Evolutionary conservation across 2,888 invertebrate genomes (phyloP).

Genomic region (Drosophila antonietae): DNA sequence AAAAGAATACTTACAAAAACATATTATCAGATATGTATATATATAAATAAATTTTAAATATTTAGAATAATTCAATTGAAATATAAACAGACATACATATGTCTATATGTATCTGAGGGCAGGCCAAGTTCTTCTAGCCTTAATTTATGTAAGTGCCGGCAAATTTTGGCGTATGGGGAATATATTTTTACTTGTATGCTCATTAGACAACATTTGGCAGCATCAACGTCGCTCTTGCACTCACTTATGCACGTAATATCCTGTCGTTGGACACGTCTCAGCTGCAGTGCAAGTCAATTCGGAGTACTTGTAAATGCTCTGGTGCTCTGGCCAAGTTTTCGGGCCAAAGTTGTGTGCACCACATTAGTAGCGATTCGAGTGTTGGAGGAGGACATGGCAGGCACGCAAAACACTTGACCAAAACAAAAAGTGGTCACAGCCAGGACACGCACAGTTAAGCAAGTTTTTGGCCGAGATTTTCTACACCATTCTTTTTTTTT

Average conservation of each 20-base stretch:
- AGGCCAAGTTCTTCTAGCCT: not conserved
- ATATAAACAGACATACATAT: not conserved
- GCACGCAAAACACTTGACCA: constrained; percentile 64
- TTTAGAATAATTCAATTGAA: not conserved
- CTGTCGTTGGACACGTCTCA: constrained; percentile 65
- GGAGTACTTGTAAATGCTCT: constrained; percentile 52
- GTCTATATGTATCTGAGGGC: not conserved
- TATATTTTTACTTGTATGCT: constrained; percentile 22
- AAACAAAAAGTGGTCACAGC: constrained; percentile 39
- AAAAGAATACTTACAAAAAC: no score
- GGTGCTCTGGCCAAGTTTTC: constrained; percentile 38
- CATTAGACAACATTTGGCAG: constrained; percentile 32
- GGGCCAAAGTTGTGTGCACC: constrained; percentile 44
- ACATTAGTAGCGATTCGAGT: constrained; percentile 67
- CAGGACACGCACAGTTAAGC: constrained; percentile 34
- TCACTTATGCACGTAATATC: constrained; percentile 68
- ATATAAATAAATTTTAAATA: not conserved
- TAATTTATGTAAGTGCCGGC: constrained; percentile 1
- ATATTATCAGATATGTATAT: not conserved
- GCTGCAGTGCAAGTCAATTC: constrained; percentile 56
- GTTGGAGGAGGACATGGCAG: constrained; percentile 53
- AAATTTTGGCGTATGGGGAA: not conserved
- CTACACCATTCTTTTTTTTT: not conserved
- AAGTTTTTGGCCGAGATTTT: constrained; percentile 29
- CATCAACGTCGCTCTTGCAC: constrained; percentile 26